These are phyloP conservation scores for Colaptes auratus DNA, from an alignment of 2,113 vertebrate species.

Conservation along the genomic window DNA sequence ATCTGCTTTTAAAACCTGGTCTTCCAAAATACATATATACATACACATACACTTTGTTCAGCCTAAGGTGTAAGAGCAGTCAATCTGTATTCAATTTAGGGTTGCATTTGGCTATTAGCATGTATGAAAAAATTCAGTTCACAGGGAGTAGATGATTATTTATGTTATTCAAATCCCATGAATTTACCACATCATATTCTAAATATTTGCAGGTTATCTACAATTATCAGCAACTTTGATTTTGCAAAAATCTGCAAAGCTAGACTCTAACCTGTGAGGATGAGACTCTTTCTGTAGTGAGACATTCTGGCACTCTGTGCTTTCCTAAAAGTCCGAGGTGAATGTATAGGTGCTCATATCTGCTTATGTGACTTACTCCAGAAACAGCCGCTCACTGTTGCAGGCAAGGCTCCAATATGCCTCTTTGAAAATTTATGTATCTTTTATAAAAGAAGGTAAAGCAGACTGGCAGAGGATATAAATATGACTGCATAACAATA, in stretches of 20 bases:
- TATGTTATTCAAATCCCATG: background rate
- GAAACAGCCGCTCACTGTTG: background rate
- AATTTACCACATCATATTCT: background rate
- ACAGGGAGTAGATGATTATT: background rate
- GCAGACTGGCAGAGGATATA: background rate
- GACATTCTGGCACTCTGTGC: background rate
- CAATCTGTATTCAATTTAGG: background rate
- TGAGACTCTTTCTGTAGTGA: background rate
- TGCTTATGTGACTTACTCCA: background rate
- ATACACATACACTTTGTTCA: background rate
- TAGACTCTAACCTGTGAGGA: background rate
- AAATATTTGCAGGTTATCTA: background rate
- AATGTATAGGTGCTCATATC: background rate
- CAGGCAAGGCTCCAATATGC: background rate
- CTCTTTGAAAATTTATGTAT: background rate
- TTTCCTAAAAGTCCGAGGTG: background rate
- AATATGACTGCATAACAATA: slow-evolving; percentile 28
- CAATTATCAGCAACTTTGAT: background rate
- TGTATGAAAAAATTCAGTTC: background rate
- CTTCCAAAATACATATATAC: background rate
- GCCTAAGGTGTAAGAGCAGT: background rate
- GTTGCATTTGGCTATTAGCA: background rate
- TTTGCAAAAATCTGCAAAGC: background rate
- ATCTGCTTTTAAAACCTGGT: background rate
- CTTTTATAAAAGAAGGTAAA: background rate